Percentiles rank a stretch among this genome's conserved stretches.
Evolutionary conservation across 92 coral and sea anemone species (phyloP).

Genomic region (Galaxea fascicularis): DNA sequence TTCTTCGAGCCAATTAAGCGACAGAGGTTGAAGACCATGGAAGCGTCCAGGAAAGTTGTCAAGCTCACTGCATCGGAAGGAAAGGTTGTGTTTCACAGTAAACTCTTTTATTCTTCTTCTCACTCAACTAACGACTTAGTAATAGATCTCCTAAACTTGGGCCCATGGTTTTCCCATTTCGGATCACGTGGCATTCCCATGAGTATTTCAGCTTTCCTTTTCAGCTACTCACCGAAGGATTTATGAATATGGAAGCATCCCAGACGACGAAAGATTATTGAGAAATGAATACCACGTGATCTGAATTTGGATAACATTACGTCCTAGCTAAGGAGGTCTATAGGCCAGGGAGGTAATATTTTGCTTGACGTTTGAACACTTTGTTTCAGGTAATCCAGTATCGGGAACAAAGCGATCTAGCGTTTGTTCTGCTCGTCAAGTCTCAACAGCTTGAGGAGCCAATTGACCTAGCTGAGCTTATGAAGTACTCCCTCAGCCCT

Average conservation of each 20-base stretch:
- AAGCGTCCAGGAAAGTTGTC: conserved; percentile 47
- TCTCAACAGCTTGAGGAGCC: conserved; percentile 62
- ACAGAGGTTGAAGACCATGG: conserved; percentile 63
- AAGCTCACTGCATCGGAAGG: conserved; percentile 72
- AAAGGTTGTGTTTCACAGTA: conserved; percentile 41
- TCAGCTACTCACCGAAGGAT: conserved; percentile 25
- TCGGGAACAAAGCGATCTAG: too few species aligned
- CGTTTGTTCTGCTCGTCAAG: conserved; percentile 62
- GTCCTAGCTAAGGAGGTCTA: conserved; percentile 27
- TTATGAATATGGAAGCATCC: conserved; percentile 26
- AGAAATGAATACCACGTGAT: conserved; percentile 15
- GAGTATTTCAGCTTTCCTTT: conserved; percentile 21
- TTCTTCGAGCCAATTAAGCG: conserved; percentile 64
- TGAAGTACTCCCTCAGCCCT: conserved; percentile 69
- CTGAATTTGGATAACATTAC: conserved; percentile 22
- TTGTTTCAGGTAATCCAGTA: conserved; percentile 47
- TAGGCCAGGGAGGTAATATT: conserved; percentile 12
- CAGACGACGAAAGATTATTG: conserved; percentile 14
- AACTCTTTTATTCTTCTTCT: conserved; percentile 2
- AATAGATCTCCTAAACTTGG: conserved; percentile 24
- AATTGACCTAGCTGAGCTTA: conserved; percentile 54
- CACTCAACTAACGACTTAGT: conserved; percentile 11
- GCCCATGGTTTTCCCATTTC: conserved; percentile 25
- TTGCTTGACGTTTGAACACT: conserved; percentile 1
- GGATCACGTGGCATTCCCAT: conserved; percentile 26